Base-by-base conservation (phyloP, 2,888 invertebrate genomes). In the Keiferia lycopersicella region DNA sequence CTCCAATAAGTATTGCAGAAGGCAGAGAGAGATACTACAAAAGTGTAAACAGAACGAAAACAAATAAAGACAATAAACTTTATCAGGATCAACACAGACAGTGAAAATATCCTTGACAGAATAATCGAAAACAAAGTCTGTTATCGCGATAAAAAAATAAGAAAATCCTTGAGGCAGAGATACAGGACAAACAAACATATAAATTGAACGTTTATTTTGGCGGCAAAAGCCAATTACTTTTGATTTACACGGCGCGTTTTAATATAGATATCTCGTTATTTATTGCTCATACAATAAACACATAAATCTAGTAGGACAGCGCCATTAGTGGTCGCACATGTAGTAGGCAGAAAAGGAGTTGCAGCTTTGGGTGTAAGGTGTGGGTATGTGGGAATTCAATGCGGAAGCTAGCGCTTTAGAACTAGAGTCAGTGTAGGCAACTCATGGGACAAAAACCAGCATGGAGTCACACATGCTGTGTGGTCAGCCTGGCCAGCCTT, bases 241-340 rank as follows among this genome's bases (percentile, higher is more conserved):
- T 67, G 67, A 67, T 67, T 67, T 67, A 67, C 62, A 62, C 20
- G 45, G 39, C 26, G 22, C 34, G 63, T 63, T 63, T 63, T 63
- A 65, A 67, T 67, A 64, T 58, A 67, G 65, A 59, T 63, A 67
- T 67, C 64, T 61, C 4, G 63, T 61, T 64, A 64, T 66, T 66
- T 66, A 66, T 66, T 66, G 62, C 58, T 30, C 41, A 61, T 48
- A 65, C 65, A 65, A 65, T 63, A 65, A 60, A 63, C 61, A 63
- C 61, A 65, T 65, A 65, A 65, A 65, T 65, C 63, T 57, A 18
- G 20, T 50, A 18, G 8, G 66, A 64, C 66, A 66, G 65, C 14
- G 26, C 65, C 63, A 65, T 65, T 65, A 65, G 65, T 22, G 22
- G 22, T 48, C 34, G 45, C 26, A 63, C 18, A 38, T 57, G 26